A percentile compares a stretch with the other conserved stretches of the same genome.
Evolutionary conservation across 2,797 vertebrate species (phyloP).

Genomic region (Acestrorhynchus altus): DNA sequence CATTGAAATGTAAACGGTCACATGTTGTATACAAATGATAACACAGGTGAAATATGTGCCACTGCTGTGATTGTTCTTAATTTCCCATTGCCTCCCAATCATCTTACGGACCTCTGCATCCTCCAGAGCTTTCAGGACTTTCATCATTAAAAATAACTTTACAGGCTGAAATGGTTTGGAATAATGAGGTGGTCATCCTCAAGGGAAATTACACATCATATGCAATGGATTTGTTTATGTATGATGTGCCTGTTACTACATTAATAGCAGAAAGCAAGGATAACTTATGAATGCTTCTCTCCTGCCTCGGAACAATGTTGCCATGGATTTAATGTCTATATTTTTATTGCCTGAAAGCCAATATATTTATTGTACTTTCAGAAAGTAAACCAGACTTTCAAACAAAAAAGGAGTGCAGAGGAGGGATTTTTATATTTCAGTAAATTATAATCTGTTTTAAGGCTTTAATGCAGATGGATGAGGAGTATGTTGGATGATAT

Average conservation of each 20-base stretch:
- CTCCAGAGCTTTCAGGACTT: constrained; percentile 34
- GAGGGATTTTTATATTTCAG: constrained; percentile 51
- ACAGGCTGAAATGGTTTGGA: constrained; percentile 8
- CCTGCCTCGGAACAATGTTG: background rate
- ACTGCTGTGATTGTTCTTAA: constrained; percentile 12
- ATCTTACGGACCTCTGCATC: background rate
- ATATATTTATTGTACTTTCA: background rate
- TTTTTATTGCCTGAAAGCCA: background rate
- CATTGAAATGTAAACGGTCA: constrained; percentile 37
- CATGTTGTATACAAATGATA: constrained; percentile 31
- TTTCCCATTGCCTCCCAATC: constrained; percentile 25
- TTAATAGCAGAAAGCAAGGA: constrained; percentile 33
- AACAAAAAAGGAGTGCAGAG: background rate
- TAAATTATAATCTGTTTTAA: constrained; percentile 68
- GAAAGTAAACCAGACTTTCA: background rate
- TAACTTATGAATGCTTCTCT: constrained; percentile 1
- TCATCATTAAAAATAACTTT: constrained; percentile 34
- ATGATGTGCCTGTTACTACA: constrained; percentile 27
- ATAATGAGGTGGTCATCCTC: constrained; percentile 30
- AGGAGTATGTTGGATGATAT: constrained; percentile 39
- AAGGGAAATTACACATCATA: constrained; percentile 46
- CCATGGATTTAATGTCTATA: background rate
- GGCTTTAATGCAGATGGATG: constrained; percentile 36
- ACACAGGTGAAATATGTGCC: constrained; percentile 27
- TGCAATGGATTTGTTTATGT: constrained; percentile 41